Conservation (phyloP, 2,888 invertebrate genomes). For the Meteorus cinctellus region DNA sequence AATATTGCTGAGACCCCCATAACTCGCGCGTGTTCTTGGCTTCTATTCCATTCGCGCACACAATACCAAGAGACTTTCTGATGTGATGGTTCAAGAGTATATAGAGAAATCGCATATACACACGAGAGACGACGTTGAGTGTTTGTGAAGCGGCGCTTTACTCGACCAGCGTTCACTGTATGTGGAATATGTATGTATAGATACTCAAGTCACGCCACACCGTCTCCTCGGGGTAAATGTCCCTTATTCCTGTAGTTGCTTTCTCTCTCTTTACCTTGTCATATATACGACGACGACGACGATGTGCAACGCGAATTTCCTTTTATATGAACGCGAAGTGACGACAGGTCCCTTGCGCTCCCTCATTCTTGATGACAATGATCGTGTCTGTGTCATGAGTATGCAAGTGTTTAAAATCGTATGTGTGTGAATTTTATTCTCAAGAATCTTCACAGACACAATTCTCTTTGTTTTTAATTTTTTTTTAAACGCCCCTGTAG, state of each 20-base stretch:
- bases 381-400: background rate
- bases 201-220: conserved; percentile 32
- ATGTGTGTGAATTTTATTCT: conserved; percentile 2
- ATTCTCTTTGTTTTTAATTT: background rate
- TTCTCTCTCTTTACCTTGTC: background rate
- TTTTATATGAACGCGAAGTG: background rate
- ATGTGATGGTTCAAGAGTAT: conserved; percentile 11
- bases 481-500: background rate
- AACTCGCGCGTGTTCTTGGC: conserved; percentile 17
- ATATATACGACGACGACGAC: conserved; percentile 6
- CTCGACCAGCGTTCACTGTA: conserved; percentile 9
- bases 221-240: conserved; percentile 33
- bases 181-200: background rate
- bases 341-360: background rate
- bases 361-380: background rate
- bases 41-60: conserved; percentile 3
- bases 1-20: conserved; percentile 4
- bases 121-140: conserved; percentile 30
- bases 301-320: conserved; percentile 12
- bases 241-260: conserved; percentile 1
- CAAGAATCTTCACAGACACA: background rate
- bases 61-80: background rate
- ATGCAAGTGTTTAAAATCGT: background rate
- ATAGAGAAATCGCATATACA: conserved; percentile 21
- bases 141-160: conserved; percentile 17